Conservation (phyloP, 2,888 invertebrate species). For the Heliconius ethilla region DNA sequence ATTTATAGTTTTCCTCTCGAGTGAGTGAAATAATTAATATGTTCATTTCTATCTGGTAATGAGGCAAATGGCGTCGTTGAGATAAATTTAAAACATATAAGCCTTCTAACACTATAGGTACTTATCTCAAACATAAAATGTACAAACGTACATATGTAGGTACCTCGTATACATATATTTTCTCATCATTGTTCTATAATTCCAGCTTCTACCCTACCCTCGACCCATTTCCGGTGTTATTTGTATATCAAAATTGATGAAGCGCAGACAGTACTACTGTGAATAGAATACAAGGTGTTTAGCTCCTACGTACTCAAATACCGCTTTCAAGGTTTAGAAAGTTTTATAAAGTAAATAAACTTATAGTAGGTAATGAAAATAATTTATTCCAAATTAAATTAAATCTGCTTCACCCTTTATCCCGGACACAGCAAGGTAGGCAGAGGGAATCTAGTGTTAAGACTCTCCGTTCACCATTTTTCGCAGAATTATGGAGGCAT, state of each 20-base stretch:
- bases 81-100: not conserved
- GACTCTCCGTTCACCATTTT: too few relatives aligned
- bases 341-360: conserved; percentile 18
- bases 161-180: not conserved
- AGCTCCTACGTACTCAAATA: conserved; percentile 36
- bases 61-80: not conserved
- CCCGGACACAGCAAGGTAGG: not conserved
- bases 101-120: not conserved
- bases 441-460: too few relatives aligned
- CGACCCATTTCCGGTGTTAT: conserved; percentile 27
- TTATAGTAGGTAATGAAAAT: not conserved
- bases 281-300: conserved; percentile 38
- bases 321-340: conserved; percentile 26
- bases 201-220: conserved; percentile 12
- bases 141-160: not conserved
- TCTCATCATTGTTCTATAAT: not conserved
- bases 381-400: not conserved
- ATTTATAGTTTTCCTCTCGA: not conserved
- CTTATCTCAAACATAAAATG: not conserved
- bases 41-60: not conserved
- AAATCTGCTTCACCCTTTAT: not conserved
- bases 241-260: conserved; percentile 35
- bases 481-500: too few relatives aligned
- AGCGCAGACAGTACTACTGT: conserved; percentile 33
- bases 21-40: not conserved